Evolutionary conservation across 1,140 invertebrate species (phyloP).

Genomic region (Apocrypta bakeri): DNA sequence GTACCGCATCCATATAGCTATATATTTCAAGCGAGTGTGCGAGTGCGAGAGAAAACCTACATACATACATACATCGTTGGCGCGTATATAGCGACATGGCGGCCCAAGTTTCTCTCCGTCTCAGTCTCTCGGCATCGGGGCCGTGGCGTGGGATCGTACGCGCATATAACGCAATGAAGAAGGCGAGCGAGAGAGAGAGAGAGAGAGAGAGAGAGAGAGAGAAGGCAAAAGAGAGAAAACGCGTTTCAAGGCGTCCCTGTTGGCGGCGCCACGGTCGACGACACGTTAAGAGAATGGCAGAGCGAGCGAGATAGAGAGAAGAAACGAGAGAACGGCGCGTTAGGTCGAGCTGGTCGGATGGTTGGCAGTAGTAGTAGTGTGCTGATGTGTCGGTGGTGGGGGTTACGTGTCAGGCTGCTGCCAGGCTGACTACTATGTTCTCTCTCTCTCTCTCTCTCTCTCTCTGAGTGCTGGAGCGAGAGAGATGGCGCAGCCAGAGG

Average conservation of each 20-base stretch:
- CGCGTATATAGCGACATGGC: conserved; percentile 42
- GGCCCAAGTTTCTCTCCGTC: conserved; percentile 44
- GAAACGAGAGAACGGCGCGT: conserved; percentile 46
- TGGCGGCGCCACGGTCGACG: conserved; percentile 57
- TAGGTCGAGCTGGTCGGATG: conserved; percentile 43
- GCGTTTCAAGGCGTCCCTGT: conserved; percentile 58
- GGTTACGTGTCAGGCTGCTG: conserved; percentile 52
- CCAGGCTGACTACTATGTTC: conserved; percentile 30
- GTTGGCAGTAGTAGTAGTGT: conserved; percentile 52
- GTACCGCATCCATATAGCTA: conserved; percentile 28
- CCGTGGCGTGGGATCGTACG: conserved; percentile 45
- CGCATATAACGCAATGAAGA: conserved; percentile 25
- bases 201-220: conserved; percentile 5
- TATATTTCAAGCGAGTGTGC: conserved; percentile 4
- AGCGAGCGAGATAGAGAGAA: conserved; percentile 34
- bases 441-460: no score
- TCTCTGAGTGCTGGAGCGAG: conserved; percentile 11
- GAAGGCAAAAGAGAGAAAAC: conserved; percentile 11
- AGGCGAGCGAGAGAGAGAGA: not conserved
- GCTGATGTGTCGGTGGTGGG: conserved; percentile 44
- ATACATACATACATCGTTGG: not conserved
- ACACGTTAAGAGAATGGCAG: conserved; percentile 43
- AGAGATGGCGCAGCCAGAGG: conserved; percentile 25
- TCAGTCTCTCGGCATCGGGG: conserved; percentile 46
- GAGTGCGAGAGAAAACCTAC: conserved; percentile 10